Conservation (phyloP, 2,888 invertebrate genomes). For the Agrilus cyanescens region DNA sequence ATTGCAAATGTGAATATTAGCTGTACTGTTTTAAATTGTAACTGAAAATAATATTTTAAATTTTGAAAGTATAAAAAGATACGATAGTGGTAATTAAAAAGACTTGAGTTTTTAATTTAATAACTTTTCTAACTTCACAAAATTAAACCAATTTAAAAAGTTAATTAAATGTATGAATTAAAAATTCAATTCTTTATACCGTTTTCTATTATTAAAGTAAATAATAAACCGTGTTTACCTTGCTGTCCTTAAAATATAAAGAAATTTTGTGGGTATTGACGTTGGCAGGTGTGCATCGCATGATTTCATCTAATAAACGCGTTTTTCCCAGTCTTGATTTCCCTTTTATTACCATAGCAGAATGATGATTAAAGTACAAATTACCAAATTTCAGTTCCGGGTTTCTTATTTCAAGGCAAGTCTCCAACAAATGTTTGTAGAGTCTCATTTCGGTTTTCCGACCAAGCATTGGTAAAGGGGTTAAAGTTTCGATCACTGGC, state of each 20-base stretch:
- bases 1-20: conserved; percentile 35
- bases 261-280: conserved; percentile 31
- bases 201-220: too few relatives aligned
- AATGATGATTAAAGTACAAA: conserved; percentile 10
- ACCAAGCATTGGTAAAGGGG: conserved; percentile 39
- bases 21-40: conserved; percentile 34
- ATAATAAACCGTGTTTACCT: conserved; percentile 25
- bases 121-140: too few relatives aligned
- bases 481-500: not conserved
- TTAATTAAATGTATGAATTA: too few relatives aligned
- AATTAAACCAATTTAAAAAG: too few relatives aligned
- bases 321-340: conserved; percentile 48
- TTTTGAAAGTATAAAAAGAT: not conserved
- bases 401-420: conserved; percentile 8
- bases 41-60: conserved; percentile 17
- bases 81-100: too few relatives aligned
- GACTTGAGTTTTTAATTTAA: too few relatives aligned
- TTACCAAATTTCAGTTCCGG: conserved; percentile 4
- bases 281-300: conserved; percentile 34
- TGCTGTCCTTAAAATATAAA: conserved; percentile 27
- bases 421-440: conserved; percentile 19
- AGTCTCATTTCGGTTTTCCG: conserved; percentile 32
- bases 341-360: conserved; percentile 36
- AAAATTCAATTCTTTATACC: too few relatives aligned
- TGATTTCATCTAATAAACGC: conserved; percentile 46